A percentile compares a stretch with the other conserved stretches of the same genome.
Evolutionary conservation across 2,113 vertebrate species (phyloP).

Genomic region (Paratilapia polleni): DNA sequence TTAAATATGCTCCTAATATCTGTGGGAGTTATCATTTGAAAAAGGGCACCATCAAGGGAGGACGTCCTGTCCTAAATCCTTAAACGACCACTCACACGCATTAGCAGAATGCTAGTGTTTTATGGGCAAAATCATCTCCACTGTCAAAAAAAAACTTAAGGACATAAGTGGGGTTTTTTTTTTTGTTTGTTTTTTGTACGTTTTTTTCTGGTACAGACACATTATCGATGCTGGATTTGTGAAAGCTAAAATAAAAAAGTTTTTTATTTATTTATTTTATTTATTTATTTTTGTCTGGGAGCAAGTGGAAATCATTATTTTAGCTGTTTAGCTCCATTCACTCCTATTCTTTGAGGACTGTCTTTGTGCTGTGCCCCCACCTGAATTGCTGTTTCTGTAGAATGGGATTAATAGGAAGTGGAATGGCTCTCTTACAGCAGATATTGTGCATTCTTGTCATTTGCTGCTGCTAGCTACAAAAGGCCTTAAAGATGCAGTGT

Average conservation of each 20-base stretch:
- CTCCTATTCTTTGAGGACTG: not conserved
- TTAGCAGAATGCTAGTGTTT: not conserved
- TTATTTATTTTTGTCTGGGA: no score
- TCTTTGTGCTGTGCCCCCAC: not conserved
- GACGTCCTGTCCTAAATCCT: not conserved
- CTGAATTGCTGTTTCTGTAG: not conserved
- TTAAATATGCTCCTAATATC: no score
- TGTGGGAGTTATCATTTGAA: not conserved
- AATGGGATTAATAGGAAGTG: not conserved
- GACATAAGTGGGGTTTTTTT: no score
- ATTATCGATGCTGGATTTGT: no score
- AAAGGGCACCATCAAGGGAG: not conserved
- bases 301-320: not conserved
- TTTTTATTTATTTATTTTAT: not conserved
- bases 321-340: not conserved
- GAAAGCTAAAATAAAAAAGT: no score
- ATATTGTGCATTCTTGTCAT: not conserved
- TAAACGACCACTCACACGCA: not conserved
- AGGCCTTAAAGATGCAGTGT: not conserved
- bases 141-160: not conserved
- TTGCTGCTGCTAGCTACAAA: not conserved
- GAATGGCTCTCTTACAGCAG: not conserved
- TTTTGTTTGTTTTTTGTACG: no score
- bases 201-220: no score
- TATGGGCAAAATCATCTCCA: not conserved